Conservation (phyloP, 2,888 invertebrate genomes). For the Boloria selene region DNA sequence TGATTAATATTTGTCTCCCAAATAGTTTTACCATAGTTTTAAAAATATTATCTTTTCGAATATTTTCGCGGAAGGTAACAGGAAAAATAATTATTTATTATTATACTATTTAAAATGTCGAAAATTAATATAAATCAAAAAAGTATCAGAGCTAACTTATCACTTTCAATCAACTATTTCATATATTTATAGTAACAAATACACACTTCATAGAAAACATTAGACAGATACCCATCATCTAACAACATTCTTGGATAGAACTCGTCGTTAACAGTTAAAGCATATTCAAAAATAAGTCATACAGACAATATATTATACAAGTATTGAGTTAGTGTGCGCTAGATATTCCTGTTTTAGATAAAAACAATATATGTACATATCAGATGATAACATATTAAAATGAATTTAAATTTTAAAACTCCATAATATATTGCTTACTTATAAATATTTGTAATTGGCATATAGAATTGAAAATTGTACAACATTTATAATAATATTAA, state of each 20-base stretch:
- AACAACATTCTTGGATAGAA: conserved; percentile 3
- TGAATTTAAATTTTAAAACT: conserved; percentile 16
- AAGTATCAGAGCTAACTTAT: conserved; percentile 5
- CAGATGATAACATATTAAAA: conserved; percentile 13
- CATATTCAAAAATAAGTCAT: conserved; percentile 18
- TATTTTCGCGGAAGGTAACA: too few relatives aligned
- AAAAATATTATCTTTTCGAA: too few relatives aligned
- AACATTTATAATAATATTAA: background rate
- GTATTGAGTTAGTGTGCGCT: conserved; percentile 23
- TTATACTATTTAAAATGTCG: too few relatives aligned
- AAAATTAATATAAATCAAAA: too few relatives aligned
- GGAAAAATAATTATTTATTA: too few relatives aligned
- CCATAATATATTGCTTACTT: conserved; percentile 20
- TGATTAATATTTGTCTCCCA: too few relatives aligned
- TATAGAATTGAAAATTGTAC: conserved; percentile 12
- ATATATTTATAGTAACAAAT: background rate
- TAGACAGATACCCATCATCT: conserved; percentile 2
- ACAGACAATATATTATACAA: conserved; percentile 19
- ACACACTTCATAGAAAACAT: conserved; percentile 15
- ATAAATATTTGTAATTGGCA: conserved; percentile 24
- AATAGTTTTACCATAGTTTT: too few relatives aligned
- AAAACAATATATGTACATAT: conserved; percentile 15
- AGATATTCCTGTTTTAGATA: conserved; percentile 15
- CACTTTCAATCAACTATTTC: conserved; percentile 7
- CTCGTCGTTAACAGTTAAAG: conserved; percentile 15